Percentiles rank a stretch among this genome's conserved stretches.
Evolutionary conservation across 2,888 invertebrate genomes (phyloP).

Genomic region (Homarus gammarus): DNA sequence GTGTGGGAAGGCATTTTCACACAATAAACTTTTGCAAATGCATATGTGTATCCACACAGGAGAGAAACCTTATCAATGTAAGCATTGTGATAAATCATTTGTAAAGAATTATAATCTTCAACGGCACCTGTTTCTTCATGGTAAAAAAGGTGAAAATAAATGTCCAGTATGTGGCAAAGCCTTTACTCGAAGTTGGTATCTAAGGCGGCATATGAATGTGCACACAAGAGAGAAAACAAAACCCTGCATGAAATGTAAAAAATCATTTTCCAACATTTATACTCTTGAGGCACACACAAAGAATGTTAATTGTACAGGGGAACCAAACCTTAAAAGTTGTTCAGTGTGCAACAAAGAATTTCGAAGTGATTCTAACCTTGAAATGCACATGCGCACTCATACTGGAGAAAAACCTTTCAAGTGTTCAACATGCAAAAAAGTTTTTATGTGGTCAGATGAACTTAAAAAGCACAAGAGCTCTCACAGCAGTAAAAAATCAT

Average conservation of each 20-base stretch:
- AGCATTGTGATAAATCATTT: background rate
- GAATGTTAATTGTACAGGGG: background rate
- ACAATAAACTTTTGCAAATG: background rate
- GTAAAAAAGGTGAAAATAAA: background rate
- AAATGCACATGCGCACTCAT: background rate
- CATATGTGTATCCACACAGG: background rate
- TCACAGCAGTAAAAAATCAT: background rate
- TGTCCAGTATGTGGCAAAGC: background rate
- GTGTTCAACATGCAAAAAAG: background rate
- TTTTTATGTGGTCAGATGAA: background rate
- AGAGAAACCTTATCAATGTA: background rate
- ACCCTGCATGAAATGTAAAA: background rate
- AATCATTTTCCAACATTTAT: background rate
- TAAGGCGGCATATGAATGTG: background rate
- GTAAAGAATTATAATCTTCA: background rate
- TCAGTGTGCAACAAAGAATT: background rate
- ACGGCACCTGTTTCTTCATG: background rate
- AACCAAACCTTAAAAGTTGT: background rate
- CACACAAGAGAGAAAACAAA: background rate
- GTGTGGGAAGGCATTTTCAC: background rate
- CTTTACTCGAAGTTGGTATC: background rate
- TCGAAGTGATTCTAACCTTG: background rate
- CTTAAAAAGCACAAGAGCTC: background rate
- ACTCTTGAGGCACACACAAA: background rate
- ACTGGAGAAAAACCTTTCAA: background rate